Base-by-base conservation (phyloP, 1,140 invertebrate genomes). In the Macrotrachela quadricornifera region DNA sequence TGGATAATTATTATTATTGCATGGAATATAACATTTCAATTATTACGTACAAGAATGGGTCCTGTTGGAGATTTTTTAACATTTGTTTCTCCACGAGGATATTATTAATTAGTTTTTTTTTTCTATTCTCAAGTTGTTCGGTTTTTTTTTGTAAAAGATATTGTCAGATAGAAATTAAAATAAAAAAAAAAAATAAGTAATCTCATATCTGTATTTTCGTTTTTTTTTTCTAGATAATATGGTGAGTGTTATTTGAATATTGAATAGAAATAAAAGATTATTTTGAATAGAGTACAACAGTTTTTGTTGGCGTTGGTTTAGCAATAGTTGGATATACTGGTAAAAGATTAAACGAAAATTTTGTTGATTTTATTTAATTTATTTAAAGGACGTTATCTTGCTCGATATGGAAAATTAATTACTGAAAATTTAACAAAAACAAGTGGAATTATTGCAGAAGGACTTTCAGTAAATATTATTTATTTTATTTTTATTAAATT, bases 11-110 rank as follows among this genome's bases (percentile, higher is more conserved):
- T 49, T 49, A 10, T 54, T 0, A 39, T 54, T 16, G 18, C 48
- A 36, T 54, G 53, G 53, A 48, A 54, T 39, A 47, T 54, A 14
- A 12, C 48, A 12, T 54, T 54, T 42, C 53, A 54, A 40, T n/a
- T 43, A 10, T 21, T 30, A 11, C 11, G 53, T 38, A 46, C 48
- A 15, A 21, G 18, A 39, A 49, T 46, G 53, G 53, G 46, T 49
- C 17, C 46, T 18, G 30, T 44, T 16, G 53, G 53, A 1, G 53
- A 54, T 43, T 39, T 49, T 12, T 36, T 54, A 4, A 54, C 53
- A 14, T 54, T 54, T 54, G 45, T 54, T 36, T 40, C 48, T 37
- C 53, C 47, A 10, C 42, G 47, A 43, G 53, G 53, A 43, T 30
- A 30, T 30, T 30, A 30, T 30, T 30, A 30, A 30, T 30, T 30